phyloP scores from a whole-genome alignment of 2,888 invertebrate species.

The Coenonympha arcania region DNA sequence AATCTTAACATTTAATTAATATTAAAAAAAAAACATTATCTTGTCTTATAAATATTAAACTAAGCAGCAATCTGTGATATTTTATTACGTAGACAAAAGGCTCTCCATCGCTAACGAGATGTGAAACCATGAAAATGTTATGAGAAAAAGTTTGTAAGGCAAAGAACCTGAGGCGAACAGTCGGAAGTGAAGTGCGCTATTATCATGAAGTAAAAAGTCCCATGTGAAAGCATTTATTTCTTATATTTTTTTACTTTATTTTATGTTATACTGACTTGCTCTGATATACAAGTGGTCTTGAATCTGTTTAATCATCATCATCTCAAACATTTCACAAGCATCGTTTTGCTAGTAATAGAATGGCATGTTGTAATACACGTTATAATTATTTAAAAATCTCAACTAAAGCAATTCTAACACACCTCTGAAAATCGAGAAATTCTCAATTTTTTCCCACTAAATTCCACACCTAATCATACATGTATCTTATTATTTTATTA shows the following conservation, averaged over 20 bases:
- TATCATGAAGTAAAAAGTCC: slow-evolving; percentile 10
- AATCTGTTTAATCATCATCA: too few relatives aligned
- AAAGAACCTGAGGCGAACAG: slow-evolving; percentile 21
- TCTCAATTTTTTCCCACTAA: too few relatives aligned
- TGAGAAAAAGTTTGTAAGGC: slow-evolving; percentile 28
- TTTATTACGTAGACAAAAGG: slow-evolving; percentile 2
- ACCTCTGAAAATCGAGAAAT: too few relatives aligned
- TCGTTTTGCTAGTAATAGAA: too few relatives aligned
- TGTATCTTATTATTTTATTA: too few relatives aligned
- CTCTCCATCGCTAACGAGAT: slow-evolving; percentile 6
- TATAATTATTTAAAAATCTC: too few relatives aligned
- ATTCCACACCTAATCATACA: too few relatives aligned
- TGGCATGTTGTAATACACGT: too few relatives aligned
- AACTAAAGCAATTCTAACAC: too few relatives aligned
- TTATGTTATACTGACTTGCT: neutral
- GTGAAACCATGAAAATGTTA: slow-evolving; percentile 21
- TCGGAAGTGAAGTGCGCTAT: slow-evolving; percentile 10
- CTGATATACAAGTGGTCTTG: neutral
- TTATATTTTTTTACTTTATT: slow-evolving; percentile 1
- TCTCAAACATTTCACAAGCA: too few relatives aligned
- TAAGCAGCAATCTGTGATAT: slow-evolving; percentile 1
- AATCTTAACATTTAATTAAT: too few relatives aligned
- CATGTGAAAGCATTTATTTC: slow-evolving; percentile 1
- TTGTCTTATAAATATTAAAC: neutral
- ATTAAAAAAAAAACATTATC: too few relatives aligned